phyloP scores from a whole-genome alignment of 2,888 invertebrate genomes.

The Hyposoter dolosus region DNA sequence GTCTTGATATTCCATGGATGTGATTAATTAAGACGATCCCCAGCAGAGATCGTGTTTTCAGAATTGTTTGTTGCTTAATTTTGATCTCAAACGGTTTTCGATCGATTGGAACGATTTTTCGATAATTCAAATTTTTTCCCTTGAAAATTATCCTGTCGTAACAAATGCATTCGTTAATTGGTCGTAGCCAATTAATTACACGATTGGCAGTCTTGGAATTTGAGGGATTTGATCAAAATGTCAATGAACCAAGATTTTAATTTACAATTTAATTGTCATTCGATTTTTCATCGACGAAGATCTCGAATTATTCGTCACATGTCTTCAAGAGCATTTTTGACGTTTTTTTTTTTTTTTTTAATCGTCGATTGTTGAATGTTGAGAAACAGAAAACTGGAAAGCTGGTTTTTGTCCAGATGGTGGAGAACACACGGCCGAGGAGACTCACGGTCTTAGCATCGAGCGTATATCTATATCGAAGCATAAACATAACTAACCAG shows the following conservation, averaged over 20 bases:
- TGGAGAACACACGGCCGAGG: conserved; percentile 70
- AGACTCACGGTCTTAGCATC: background rate
- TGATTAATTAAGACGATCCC: too few species aligned
- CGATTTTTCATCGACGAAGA: background rate
- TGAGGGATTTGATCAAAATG: background rate
- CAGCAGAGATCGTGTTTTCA: background rate
- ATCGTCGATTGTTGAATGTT: background rate
- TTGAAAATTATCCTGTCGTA: background rate
- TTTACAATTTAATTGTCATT: background rate
- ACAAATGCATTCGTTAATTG: too few species aligned
- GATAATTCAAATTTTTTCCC: background rate
- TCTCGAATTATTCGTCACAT: background rate
- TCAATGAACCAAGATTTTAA: background rate
- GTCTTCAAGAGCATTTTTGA: background rate
- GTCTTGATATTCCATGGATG: too few species aligned
- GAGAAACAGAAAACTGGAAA: conserved; percentile 37
- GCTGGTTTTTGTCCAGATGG: conserved; percentile 24
- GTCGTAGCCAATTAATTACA: too few species aligned
- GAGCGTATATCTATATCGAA: background rate
- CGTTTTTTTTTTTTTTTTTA: background rate
- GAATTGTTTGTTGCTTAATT: background rate
- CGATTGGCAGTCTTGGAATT: background rate
- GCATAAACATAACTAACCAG: background rate
- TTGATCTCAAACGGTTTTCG: background rate
- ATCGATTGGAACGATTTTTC: too few species aligned